These are phyloP conservation scores for Caenorhabditis sp. DNA, from an alignment of 2,888 invertebrate species.

Conservation along the genomic window DNA sequence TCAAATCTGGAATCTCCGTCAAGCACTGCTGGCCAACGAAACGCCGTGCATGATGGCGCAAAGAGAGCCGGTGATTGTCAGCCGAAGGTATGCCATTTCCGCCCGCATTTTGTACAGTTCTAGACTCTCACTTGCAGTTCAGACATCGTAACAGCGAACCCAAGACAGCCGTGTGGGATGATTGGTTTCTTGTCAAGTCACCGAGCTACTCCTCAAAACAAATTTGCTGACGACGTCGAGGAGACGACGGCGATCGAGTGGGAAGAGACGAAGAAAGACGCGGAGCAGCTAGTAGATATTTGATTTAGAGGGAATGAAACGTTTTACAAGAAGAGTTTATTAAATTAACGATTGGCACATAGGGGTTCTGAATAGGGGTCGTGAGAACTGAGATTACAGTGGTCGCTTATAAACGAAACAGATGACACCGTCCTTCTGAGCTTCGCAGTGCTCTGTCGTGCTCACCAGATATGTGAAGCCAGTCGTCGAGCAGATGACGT, in stretches of 20 bases:
- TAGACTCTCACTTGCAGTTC: conserved; percentile 29
- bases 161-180: conserved; percentile 56
- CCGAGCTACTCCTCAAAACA: conserved; percentile 46
- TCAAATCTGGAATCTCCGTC: conserved; percentile 72
- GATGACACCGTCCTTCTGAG: conserved; percentile 68
- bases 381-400: conserved; percentile 27
- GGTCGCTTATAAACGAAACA: conserved; percentile 68
- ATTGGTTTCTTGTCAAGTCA: conserved; percentile 62
- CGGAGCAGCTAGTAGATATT: too few relatives aligned
- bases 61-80: conserved; percentile 65
- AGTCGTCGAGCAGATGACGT: conserved; percentile 68
- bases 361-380: background rate
- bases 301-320: background rate
- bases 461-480: conserved; percentile 68
- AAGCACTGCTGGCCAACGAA: conserved; percentile 63
- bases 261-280: conserved; percentile 1
- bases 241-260: conserved; percentile 9
- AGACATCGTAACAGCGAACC: conserved; percentile 51
- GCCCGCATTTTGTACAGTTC: background rate
- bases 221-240: conserved; percentile 28
- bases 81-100: conserved; percentile 47
- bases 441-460: conserved; percentile 69
- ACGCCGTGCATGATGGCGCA: conserved; percentile 69
- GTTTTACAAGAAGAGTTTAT: background rate
- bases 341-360: conserved; percentile 37